These are phyloP conservation scores for Mobula birostris DNA, from an alignment of 2,113 vertebrate genomes.

Conservation along the genomic window DNA sequence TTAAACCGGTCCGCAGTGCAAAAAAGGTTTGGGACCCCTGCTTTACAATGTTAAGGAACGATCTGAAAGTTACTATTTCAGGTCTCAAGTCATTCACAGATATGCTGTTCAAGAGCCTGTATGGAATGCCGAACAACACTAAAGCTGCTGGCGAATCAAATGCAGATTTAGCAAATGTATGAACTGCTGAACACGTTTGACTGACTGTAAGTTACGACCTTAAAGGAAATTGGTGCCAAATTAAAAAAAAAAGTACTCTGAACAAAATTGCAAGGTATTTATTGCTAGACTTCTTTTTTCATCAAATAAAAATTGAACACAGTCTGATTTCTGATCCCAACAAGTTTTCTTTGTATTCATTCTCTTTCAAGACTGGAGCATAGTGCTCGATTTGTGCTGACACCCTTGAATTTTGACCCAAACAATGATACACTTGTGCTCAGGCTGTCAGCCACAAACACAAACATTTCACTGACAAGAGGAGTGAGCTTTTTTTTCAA, in stretches of 20 bases:
- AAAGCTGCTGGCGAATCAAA: not conserved
- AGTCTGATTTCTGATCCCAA: not conserved
- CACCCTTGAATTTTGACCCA: not conserved
- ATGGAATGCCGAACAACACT: not conserved
- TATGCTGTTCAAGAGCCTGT: not conserved
- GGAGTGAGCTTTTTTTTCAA: not conserved
- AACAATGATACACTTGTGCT: no score
- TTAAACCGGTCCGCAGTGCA: no score
- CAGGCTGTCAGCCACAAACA: not conserved
- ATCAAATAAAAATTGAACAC: not conserved
- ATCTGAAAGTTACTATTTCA: not conserved
- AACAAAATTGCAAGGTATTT: not conserved
- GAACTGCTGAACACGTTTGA: not conserved
- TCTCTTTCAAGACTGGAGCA: not conserved
- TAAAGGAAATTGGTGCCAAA: not conserved
- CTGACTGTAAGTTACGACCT: not conserved
- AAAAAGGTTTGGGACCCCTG: no score
- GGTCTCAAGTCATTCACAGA: not conserved
- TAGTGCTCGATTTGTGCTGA: not conserved
- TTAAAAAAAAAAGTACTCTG: not conserved
- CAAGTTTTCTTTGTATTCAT: not conserved
- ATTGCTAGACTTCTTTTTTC: not conserved
- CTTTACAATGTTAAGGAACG: not conserved
- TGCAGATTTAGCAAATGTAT: not conserved
- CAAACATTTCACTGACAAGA: not conserved